phyloP scores from a whole-genome alignment of 2,888 invertebrate species.

The Synergus laeviventris region DNA sequence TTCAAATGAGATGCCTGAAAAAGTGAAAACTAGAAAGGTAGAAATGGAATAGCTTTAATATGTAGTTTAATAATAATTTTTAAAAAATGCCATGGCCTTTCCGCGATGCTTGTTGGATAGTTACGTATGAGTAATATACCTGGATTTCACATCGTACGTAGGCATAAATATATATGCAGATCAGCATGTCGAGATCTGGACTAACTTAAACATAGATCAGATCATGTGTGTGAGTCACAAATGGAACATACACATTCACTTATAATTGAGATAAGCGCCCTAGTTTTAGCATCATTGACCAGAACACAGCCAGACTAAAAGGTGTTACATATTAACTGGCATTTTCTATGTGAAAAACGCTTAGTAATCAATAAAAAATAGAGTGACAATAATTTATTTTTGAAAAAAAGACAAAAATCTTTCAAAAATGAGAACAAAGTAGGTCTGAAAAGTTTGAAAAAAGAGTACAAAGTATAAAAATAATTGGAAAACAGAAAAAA shows the following conservation, averaged over 20 bases:
- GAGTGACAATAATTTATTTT: too few relatives aligned
- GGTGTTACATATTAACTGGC: background rate
- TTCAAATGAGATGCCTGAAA: too few relatives aligned
- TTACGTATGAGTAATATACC: background rate
- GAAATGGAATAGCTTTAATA: too few relatives aligned
- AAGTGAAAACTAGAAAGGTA: too few relatives aligned
- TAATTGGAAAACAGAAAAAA: too few relatives aligned
- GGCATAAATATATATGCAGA: constrained; percentile 19
- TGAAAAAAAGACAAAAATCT: too few relatives aligned
- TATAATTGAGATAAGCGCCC: constrained; percentile 28
- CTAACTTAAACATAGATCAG: background rate
- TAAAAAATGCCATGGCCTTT: too few relatives aligned
- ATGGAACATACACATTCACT: constrained; percentile 4
- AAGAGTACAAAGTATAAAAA: too few relatives aligned
- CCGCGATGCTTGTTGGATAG: background rate
- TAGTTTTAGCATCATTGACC: constrained; percentile 27
- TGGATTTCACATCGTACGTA: background rate
- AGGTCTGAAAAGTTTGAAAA: too few relatives aligned
- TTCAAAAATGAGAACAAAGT: too few relatives aligned
- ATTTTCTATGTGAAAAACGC: background rate
- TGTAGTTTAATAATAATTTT: too few relatives aligned
- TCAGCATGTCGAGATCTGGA: background rate
- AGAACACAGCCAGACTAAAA: background rate
- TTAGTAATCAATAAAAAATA: background rate
- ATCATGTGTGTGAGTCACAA: background rate